Base-by-base conservation (phyloP, 2,888 invertebrate species). In the Heteropelma amictum region DNA sequence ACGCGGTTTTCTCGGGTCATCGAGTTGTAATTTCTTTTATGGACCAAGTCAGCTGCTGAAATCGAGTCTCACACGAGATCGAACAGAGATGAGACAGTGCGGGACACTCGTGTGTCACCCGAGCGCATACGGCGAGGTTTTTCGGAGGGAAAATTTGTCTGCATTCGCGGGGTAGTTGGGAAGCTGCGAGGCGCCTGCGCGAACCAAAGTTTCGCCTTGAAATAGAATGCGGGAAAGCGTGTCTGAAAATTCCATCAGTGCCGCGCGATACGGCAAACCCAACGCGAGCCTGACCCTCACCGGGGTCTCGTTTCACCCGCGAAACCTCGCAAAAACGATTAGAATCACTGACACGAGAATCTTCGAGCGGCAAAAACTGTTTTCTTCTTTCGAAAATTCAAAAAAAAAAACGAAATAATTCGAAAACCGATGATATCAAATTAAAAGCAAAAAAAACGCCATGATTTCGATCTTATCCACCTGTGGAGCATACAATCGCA, bases 241-340 rank as follows among this genome's bases (percentile, higher is more conserved):
- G 54, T 60, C 65, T 53, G 75, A 49, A 47, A 58, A 45, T 72
- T 60, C 63, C 68, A 38, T 74, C 83, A 84, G 84, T 84, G 72
- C 71, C 79, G 83, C 81, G 82, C 79, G 79, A 82, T 80, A 82
- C 80, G 56, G 80, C 82, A 79, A 75, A 78, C 67, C 61, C 49
- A 63, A 69, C 81, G 80, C 65, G 77, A 77, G 68, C 64, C 71
- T 72, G 28, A 19, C 69, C 65, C 69, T 67, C 45, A 30, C 40
- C 67, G 35, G 69, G 51, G 12, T 58, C 33, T 67, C 65, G 47
- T 35, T 38, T 26, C 30, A 28, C 17, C 7, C 45, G 14, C 54
- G n/a, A 40, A 56, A 64, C 10, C n/a, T n/a, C n/a, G n/a, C n/a
- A 30, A 51, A 65, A 42, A 65, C 42, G 28, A 53, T 10, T 40